These are phyloP conservation scores for Brotula barbata DNA, from an alignment of 2,797 vertebrate species.

Conservation along the genomic window DNA sequence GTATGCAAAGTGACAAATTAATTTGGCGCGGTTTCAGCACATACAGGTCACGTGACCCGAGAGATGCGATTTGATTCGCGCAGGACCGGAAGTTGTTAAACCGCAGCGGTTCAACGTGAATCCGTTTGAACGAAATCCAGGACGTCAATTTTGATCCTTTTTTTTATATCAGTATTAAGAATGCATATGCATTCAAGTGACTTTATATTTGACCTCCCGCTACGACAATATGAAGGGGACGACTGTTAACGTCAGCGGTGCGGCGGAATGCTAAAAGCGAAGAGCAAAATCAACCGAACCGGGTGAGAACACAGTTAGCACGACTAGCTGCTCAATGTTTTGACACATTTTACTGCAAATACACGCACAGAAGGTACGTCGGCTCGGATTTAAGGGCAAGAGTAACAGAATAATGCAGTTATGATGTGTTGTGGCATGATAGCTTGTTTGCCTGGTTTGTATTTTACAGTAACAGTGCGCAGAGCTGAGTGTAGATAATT, in stretches of 20 bases:
- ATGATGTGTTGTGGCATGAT: background rate
- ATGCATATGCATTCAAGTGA: accelerated
- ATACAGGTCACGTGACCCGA: too few species aligned
- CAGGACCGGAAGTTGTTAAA: too few species aligned
- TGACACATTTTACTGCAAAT: background rate
- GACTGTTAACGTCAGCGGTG: background rate
- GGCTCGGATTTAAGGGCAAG: background rate
- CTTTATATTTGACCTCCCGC: accelerated
- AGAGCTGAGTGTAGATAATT: background rate
- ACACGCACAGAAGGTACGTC: background rate
- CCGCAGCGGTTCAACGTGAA: too few species aligned
- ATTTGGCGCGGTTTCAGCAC: too few species aligned
- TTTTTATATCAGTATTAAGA: too few species aligned
- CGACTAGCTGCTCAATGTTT: slow-evolving; percentile 3
- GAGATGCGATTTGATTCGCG: too few species aligned
- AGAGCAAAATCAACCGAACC: background rate
- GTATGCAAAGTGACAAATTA: too few species aligned
- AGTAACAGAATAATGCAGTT: accelerated
- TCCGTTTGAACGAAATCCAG: too few species aligned
- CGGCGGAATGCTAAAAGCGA: slow-evolving; percentile 4
- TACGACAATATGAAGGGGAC: background rate
- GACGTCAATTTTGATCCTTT: too few species aligned
- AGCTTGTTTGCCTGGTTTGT: background rate
- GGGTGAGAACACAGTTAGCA: slow-evolving; percentile 39
- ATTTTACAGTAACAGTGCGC: too few species aligned